A percentile compares a stretch with the other conserved stretches of the same genome.
Evolutionary conservation across 2,888 invertebrate species (phyloP).

Genomic region (Cephalotes varians): DNA sequence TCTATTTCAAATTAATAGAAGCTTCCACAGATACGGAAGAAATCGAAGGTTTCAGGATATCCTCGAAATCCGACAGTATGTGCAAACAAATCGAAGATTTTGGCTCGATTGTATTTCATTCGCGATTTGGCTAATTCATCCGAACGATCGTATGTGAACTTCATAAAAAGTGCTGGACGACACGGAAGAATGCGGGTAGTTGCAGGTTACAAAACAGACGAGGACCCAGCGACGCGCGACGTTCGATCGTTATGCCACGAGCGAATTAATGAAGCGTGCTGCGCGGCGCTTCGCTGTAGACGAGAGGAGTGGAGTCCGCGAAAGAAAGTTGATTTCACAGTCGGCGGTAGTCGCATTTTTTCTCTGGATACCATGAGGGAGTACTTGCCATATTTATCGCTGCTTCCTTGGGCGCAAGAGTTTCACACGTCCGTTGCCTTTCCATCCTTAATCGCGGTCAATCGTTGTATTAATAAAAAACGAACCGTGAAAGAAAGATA

Average conservation of each 20-base stretch:
- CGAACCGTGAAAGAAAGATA: not conserved
- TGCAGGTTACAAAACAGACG: slow-evolving; percentile 41
- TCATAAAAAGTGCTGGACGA: not conserved
- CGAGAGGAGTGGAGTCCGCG: slow-evolving; percentile 21
- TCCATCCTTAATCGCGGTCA: slow-evolving; percentile 33
- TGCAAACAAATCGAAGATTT: not conserved
- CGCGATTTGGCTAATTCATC: not conserved
- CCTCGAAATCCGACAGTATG: not conserved
- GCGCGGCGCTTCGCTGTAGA: slow-evolving; percentile 17
- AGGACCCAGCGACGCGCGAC: slow-evolving; percentile 56
- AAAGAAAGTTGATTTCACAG: slow-evolving; percentile 41
- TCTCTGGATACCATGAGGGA: not conserved
- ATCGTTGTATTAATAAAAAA: slow-evolving; percentile 32
- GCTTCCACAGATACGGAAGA: not conserved
- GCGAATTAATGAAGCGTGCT: slow-evolving; percentile 64
- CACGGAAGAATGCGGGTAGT: slow-evolving; percentile 57
- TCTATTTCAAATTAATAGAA: not conserved
- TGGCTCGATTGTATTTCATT: not conserved
- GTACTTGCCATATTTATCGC: slow-evolving; percentile 2
- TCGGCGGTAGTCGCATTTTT: slow-evolving; percentile 1
- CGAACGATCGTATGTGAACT: slow-evolving; percentile 11
- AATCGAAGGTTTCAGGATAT: not conserved
- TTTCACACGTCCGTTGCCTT: slow-evolving; percentile 25
- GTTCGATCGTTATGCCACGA: slow-evolving; percentile 49
- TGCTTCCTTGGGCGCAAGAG: not conserved